Base-by-base conservation (phyloP, 2,797 vertebrate genomes). In the Chloroceryle amazona region DNA sequence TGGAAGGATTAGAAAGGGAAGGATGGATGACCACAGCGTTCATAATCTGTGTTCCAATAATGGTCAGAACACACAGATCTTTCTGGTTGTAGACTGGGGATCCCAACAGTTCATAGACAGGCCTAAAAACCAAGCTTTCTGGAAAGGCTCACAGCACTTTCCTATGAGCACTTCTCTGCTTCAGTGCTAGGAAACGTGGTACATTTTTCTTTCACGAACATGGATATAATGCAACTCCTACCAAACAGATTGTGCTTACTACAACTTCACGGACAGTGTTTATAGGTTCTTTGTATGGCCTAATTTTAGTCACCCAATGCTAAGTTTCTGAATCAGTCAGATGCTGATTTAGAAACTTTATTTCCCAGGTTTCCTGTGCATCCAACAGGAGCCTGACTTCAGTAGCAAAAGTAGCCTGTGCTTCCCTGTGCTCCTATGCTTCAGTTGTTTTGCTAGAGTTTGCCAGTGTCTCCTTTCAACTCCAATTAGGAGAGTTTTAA, bases 161-260 rank as follows among this genome's bases (percentile, higher is more conserved):
- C 35, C 35, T 37, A 10, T 37, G 35, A 25, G 25, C 8, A 19
- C 7, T 71, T 79, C 33, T 54, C 39, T 66, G 39, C 49, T 76
- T 60, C 29, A 13, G 10, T 2, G 0, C 52, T 35, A 4, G 8
- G 42, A 79, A 58, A 51, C 1, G 8, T 3, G 15, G 1, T 83
- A 25, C 3, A 1, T 29, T 83, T 78, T 84, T 81, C 55, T 54
- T 42, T 55, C 10, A 3, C 5, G 51, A 25, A 19, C 26, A 47
- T 0, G 1, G n/a, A 22, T 14, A 6, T 18, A 42, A 31, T 21
- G 41, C 15, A 81, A 37, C 13, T 58, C 31, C 9, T 41, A 19
- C 28, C 25, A 51, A 47, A 84, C 3, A 37, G 7, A 21, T 12
- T 25, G 29, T 0, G 2, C 12, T 26, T 73, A 21, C 3, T 62